Conservation (phyloP, 2,113 vertebrate genomes). For the Motacilla alba region DNA sequence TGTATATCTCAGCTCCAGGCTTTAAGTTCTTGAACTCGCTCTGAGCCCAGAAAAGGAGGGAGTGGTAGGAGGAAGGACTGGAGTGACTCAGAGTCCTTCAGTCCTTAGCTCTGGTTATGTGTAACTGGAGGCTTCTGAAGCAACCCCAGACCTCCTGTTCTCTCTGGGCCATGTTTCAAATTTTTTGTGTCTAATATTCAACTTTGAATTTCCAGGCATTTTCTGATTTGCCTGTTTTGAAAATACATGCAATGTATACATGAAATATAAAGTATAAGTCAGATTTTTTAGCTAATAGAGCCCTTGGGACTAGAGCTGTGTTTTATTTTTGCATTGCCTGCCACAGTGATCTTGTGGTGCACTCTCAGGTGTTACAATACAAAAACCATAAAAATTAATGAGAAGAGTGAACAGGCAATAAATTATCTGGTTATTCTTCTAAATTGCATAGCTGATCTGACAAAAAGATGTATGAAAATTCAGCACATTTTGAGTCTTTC, state of each 20-base stretch:
- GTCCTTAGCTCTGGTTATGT: background rate
- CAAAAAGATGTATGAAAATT: background rate
- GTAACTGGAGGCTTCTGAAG: background rate
- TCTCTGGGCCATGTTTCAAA: background rate
- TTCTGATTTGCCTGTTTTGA: slow-evolving; percentile 4
- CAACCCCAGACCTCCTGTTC: background rate
- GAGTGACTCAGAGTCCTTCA: slow-evolving; percentile 27
- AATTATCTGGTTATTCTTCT: background rate
- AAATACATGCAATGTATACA: background rate
- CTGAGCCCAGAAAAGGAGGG: slow-evolving; percentile 3
- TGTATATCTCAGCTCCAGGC: background rate
- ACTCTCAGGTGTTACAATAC: background rate
- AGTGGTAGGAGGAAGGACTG: background rate
- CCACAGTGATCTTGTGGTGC: background rate
- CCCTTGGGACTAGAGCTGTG: background rate
- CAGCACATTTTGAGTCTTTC: background rate
- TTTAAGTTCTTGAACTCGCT: background rate
- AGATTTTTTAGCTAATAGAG: background rate
- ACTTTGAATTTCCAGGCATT: background rate
- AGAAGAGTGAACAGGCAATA: background rate
- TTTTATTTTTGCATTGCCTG: background rate
- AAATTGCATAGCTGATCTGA: background rate
- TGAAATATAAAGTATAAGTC: background rate
- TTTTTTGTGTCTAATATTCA: background rate
- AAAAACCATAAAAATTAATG: background rate